phyloP scores from a whole-genome alignment of 2,888 invertebrate genomes.

The Epistrophe grossulariae region DNA sequence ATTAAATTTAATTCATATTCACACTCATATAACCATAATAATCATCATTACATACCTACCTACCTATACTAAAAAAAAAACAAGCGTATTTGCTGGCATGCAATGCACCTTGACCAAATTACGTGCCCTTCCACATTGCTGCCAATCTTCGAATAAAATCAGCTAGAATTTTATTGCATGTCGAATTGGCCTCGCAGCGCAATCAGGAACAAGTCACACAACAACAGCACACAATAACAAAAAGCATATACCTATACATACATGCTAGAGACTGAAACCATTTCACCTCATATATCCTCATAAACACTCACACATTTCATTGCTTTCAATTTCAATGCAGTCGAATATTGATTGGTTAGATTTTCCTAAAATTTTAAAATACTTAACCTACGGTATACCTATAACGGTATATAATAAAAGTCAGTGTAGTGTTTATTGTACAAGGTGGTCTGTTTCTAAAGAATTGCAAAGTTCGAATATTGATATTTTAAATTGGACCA shows the following conservation, averaged over 20 bases:
- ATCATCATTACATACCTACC: conserved; percentile 5
- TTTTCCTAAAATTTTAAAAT: conserved; percentile 40
- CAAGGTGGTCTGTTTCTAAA: not conserved
- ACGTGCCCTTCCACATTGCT: conserved; percentile 50
- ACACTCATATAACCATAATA: not conserved
- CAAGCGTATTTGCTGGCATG: conserved; percentile 26
- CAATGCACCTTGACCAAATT: conserved; percentile 71
- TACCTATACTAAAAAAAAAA: not conserved
- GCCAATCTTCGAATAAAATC: conserved; percentile 61
- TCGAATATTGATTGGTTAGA: conserved; percentile 54
- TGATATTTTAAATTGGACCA: too few relatives aligned
- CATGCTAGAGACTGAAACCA: not conserved
- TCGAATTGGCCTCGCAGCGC: conserved; percentile 64
- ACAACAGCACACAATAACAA: not conserved
- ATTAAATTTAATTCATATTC: not conserved
- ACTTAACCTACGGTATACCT: not conserved
- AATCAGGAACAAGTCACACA: conserved; percentile 18
- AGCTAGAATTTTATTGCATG: conserved; percentile 71
- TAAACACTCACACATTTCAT: conserved; percentile 46
- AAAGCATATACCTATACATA: too few relatives aligned
- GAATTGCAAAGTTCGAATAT: not conserved
- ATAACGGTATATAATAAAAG: too few relatives aligned
- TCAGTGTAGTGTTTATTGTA: not conserved
- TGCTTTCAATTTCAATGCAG: conserved; percentile 45
- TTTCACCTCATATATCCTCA: conserved; percentile 35